phyloP scores from a whole-genome alignment of 2,113 vertebrate species.

The Microtus ochrogaster region DNA sequence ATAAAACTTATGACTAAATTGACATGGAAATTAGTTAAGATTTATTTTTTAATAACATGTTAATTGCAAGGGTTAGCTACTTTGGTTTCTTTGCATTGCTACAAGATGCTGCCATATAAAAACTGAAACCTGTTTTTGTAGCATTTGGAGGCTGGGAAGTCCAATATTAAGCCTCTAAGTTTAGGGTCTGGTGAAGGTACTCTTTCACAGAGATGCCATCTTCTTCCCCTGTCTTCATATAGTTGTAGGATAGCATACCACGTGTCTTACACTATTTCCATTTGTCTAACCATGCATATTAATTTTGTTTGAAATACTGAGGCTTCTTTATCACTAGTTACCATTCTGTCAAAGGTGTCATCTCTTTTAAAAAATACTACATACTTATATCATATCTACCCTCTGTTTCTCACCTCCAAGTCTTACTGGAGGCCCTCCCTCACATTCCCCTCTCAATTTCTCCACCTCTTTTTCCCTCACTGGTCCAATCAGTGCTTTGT shows the following conservation, averaged over 20 bases:
- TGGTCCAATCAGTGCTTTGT: neutral
- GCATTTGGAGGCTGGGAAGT: neutral
- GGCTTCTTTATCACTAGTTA: neutral
- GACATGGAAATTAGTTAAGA: neutral
- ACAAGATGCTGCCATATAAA: neutral
- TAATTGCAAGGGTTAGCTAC: neutral
- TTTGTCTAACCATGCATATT: neutral
- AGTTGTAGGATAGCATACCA: neutral
- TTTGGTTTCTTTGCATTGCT: neutral
- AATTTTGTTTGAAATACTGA: neutral
- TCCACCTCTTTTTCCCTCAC: neutral
- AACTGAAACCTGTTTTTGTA: neutral
- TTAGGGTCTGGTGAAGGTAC: neutral
- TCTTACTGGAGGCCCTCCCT: neutral
- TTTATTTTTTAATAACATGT: neutral
- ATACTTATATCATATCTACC: neutral
- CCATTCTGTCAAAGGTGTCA: neutral
- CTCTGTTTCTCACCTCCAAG: neutral
- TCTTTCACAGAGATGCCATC: neutral
- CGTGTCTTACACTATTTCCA: neutral
- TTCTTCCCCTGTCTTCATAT: neutral
- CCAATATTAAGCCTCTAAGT: neutral
- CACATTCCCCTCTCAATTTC: neutral
- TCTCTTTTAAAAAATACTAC: neutral
- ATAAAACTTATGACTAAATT: neutral